Conservation (phyloP, 2,797 vertebrate species). For the Sparus aurata region DNA sequence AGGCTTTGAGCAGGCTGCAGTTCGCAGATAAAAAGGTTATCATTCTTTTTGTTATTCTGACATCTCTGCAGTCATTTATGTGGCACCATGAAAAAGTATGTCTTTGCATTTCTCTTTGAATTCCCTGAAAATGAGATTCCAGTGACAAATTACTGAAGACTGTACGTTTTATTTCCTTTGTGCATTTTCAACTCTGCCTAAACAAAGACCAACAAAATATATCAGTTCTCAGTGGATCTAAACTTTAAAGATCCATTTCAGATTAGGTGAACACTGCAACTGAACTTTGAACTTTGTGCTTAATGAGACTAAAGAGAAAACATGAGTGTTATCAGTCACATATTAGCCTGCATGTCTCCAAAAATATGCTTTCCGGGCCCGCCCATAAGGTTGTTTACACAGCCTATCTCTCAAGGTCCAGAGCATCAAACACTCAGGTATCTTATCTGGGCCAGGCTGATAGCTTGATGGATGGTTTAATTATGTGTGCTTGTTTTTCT, state of each 20-base stretch:
- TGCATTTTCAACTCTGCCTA: constrained; percentile 60
- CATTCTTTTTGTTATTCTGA: constrained; percentile 80
- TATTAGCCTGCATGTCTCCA: background rate
- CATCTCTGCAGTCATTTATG: constrained; percentile 74
- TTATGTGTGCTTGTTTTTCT: constrained; percentile 56
- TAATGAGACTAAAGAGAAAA: background rate
- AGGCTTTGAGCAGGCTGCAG: constrained; percentile 68
- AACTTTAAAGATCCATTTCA: constrained; percentile 15
- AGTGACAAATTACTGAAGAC: constrained; percentile 72
- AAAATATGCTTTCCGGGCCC: constrained; percentile 2
- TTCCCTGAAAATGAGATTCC: constrained; percentile 71
- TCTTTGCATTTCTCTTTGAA: constrained; percentile 60
- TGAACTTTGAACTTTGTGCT: constrained; percentile 1
- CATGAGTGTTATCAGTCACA: constrained; percentile 4
- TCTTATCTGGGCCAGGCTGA: constrained; percentile 58
- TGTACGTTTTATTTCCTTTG: constrained; percentile 62
- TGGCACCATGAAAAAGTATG: constrained; percentile 60
- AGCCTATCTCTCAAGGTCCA: constrained; percentile 38
- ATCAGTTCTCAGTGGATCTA: background rate
- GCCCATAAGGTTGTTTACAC: constrained; percentile 28
- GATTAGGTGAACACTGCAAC: constrained; percentile 10
- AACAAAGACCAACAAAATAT: constrained; percentile 49
- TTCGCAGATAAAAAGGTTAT: constrained; percentile 73
- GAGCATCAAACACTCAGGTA: constrained; percentile 36
- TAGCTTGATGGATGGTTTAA: constrained; percentile 71